Conservation (phyloP, 2,113 vertebrate genomes). For the Oncorhynchus gorbuscha region DNA sequence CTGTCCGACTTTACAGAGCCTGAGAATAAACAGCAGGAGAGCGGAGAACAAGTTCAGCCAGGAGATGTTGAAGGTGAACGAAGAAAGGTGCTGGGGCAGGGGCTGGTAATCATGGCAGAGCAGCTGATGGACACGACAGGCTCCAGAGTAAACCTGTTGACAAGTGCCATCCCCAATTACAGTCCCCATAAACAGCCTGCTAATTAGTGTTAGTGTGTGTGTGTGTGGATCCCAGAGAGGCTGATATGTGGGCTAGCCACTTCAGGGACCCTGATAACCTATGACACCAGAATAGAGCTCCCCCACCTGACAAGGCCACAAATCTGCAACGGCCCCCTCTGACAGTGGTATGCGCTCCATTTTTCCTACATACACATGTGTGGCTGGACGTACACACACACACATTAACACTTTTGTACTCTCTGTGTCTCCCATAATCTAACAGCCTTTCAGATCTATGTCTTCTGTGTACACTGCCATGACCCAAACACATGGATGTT, state of each 20-base stretch:
- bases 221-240: neutral
- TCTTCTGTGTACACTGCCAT: too few relatives aligned
- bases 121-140: neutral
- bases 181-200: slow-evolving; percentile 18
- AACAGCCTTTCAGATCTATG: neutral
- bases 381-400: neutral
- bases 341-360: neutral
- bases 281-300: slow-evolving; percentile 23
- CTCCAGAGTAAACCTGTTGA: slow-evolving; percentile 1
- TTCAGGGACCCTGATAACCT: slow-evolving; percentile 14
- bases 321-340: neutral
- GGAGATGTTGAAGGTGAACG: neutral
- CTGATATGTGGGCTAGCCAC: slow-evolving; percentile 10
- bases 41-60: neutral
- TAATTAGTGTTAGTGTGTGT: slow-evolving; percentile 18
- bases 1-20: neutral
- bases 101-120: slow-evolving; percentile 5
- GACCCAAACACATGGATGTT: too few relatives aligned
- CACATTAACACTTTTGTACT: neutral
- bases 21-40: neutral
- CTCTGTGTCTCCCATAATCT: neutral
- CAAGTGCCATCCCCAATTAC: slow-evolving; percentile 25
- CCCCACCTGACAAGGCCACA: slow-evolving; percentile 5
- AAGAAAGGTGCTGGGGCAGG: neutral
- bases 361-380: slow-evolving; percentile 2